Evolutionary conservation across 64 coral and sea anemone genomes (phyloP).

Genomic region (Montipora cactus): DNA sequence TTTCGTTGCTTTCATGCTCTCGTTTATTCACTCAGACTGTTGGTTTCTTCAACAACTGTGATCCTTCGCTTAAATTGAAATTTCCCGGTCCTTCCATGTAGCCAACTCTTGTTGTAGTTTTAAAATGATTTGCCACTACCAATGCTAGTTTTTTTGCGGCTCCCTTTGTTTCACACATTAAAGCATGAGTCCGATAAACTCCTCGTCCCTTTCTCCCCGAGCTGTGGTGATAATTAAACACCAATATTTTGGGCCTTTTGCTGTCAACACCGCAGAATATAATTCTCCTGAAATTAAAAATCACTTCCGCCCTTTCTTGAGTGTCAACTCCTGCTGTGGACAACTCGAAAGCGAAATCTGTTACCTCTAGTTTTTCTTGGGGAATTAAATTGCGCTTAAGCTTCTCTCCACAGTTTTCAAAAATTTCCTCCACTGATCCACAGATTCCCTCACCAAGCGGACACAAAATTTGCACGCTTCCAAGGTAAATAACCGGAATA

Average conservation of each 20-base stretch:
- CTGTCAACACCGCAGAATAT: constrained; percentile 74
- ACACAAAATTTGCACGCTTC: constrained; percentile 70
- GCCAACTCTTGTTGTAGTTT: background rate
- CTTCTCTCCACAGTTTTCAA: constrained; percentile 43
- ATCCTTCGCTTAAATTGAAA: background rate
- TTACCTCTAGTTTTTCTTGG: constrained; percentile 49
- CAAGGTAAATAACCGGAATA: constrained; percentile 63
- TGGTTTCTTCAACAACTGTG: background rate
- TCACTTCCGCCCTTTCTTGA: background rate
- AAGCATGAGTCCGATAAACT: constrained; percentile 68
- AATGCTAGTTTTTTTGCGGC: constrained; percentile 62
- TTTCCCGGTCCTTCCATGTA: background rate
- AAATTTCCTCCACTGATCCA: constrained; percentile 73
- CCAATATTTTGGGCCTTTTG: constrained; percentile 63
- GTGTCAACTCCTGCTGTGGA: background rate
- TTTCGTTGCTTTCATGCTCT: background rate
- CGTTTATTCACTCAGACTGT: background rate
- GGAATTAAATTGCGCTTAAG: constrained; percentile 50
- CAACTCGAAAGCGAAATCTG: constrained; percentile 36
- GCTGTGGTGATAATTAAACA: constrained; percentile 76
- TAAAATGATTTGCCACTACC: constrained; percentile 61
- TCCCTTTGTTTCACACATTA: constrained; percentile 46
- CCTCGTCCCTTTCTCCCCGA: constrained; percentile 37
- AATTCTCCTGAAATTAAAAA: constrained; percentile 66
- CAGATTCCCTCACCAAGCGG: constrained; percentile 73